Evolutionary conservation across 2,888 invertebrate species (phyloP), one percentile per base, ranked within the genome.

Genomic region (Cephonodes hylas): DNA sequence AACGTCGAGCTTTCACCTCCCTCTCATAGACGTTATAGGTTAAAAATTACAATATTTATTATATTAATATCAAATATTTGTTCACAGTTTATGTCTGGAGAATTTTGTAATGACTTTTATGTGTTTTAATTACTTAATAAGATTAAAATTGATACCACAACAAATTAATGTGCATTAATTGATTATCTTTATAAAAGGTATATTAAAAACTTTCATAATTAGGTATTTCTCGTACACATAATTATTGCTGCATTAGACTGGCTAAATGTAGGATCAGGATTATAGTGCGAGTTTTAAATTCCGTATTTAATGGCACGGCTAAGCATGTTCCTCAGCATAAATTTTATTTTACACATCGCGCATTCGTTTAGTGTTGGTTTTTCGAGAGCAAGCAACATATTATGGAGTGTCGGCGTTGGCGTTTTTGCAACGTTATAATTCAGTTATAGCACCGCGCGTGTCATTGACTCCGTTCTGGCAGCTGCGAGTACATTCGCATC

Each of bases 1-100:
- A 80, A 85, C 86, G 80, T 79, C 71, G 83, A 81, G 84, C 86
- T 89, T 84, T 77, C 84, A 88, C 87, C 85, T 85, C 80, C 73
- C 77, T 79, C 73, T 76, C 69, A 71, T 73, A 73, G 75, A 68
- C 70, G 69, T 70, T 74, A 70, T 71, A 77, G 71, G 82, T 83
- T 81, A 77, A 81, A 84, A 84, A 81, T 78, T 80, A 78, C 76
- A 74, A 76, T 75, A 69, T 71, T 68, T 64, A 65, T 63, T 8
- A 45, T 48, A 48, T 44, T 44, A 44, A 44, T 10, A 44, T 20
- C 18, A 8, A 8, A 18, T 5, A 18, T 20, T 44, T 44, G 3
- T 22, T 20, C 20, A 22, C 1, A 15, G 18, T 4, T 5, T 15
- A 15, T 20, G 2, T 8, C 20, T 20, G 38, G 38, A 3, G n/a